phyloP scores from a whole-genome alignment of 2,888 invertebrate genomes.

The Drosophila percnosoma region DNA sequence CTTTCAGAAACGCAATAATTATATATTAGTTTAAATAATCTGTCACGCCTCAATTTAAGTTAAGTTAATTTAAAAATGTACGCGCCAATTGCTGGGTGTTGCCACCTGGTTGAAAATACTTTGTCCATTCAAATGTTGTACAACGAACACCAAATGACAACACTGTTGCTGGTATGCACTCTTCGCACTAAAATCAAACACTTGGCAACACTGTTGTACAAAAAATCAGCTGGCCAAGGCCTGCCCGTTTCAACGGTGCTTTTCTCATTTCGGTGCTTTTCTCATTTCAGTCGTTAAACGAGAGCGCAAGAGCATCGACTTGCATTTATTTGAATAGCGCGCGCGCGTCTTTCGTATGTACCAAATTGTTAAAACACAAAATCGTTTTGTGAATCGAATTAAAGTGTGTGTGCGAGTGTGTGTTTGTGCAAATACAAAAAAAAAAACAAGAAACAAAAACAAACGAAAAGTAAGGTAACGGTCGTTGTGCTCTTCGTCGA shows the following conservation, averaged over 20 bases:
- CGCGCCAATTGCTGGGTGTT: conserved; percentile 7
- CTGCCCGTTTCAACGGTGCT: conserved; percentile 47
- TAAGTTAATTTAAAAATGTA: not conserved
- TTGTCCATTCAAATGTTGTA: not conserved
- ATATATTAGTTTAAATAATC: not conserved
- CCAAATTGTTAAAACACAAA: conserved; percentile 45
- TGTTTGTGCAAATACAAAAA: conserved; percentile 58
- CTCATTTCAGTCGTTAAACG: conserved; percentile 53
- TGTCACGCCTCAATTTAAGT: not conserved
- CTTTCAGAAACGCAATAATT: not conserved
- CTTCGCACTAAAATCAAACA: not conserved
- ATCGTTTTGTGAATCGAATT: conserved; percentile 46
- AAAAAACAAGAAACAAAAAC: conserved; percentile 19
- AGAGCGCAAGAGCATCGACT: conserved; percentile 49
- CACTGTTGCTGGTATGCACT: not conserved
- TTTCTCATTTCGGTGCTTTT: conserved; percentile 44
- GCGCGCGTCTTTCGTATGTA: conserved; percentile 31
- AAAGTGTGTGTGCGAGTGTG: conserved; percentile 37
- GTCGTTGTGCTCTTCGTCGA: conserved; percentile 42
- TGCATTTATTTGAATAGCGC: conserved; percentile 26
- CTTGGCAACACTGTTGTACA: conserved; percentile 42
- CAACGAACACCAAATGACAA: conserved; percentile 7
- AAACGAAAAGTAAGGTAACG: conserved; percentile 47
- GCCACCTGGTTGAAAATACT: conserved; percentile 24
- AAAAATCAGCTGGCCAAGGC: conserved; percentile 36